phyloP scores from a whole-genome alignment of 2,888 invertebrate genomes.

The Ethmia dodecea region DNA sequence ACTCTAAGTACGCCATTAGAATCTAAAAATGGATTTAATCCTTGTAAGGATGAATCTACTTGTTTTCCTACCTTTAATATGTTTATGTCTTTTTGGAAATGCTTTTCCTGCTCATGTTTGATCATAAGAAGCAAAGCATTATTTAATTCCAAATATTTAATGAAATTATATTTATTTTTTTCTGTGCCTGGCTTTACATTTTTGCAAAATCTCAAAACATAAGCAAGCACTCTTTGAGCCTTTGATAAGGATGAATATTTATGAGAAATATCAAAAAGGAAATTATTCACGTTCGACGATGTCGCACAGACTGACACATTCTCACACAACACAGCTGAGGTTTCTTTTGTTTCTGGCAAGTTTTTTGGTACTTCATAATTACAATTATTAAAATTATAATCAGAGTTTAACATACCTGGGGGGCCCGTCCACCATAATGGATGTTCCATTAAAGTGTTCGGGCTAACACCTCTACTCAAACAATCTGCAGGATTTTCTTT shows the following conservation, averaged over 20 bases:
- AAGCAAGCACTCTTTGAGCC: constrained; percentile 1
- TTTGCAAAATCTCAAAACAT: constrained; percentile 1
- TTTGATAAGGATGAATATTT: constrained; percentile 1
- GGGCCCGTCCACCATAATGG: not conserved
- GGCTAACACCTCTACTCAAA: not conserved
- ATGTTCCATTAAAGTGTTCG: not conserved
- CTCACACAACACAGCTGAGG: not conserved
- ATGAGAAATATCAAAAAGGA: not conserved
- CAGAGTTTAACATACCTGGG: not conserved
- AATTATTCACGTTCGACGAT: not conserved
- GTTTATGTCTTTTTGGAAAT: not conserved
- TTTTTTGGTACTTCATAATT: not conserved
- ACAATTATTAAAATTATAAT: not conserved
- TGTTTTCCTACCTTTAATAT: not conserved
- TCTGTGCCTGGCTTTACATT: not conserved
- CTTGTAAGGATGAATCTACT: not conserved
- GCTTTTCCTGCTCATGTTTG: constrained; percentile 1
- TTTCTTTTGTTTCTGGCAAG: not conserved
- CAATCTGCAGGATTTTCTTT: not conserved
- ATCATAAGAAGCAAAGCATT: not conserved
- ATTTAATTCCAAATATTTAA: not conserved
- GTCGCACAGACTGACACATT: not conserved
- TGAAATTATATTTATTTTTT: not conserved
- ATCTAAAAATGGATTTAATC: constrained; percentile 1
- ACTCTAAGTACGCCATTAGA: not conserved